phyloP scores from a whole-genome alignment of 2,113 vertebrate species.

The Oophaga pumilio region DNA sequence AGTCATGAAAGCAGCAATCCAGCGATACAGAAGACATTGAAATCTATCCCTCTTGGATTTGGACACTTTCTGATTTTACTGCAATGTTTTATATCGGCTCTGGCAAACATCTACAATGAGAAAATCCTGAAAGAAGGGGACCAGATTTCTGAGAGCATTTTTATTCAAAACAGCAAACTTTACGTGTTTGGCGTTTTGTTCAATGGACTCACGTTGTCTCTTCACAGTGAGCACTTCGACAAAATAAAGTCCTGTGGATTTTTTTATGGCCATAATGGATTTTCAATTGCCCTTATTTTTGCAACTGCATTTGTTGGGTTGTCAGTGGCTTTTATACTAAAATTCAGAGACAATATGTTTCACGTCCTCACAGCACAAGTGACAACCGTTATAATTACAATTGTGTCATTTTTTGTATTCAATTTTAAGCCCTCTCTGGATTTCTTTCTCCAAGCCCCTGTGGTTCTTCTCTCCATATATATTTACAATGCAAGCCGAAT shows the following conservation, averaged over 20 bases:
- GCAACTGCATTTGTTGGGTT: constrained; percentile 91
- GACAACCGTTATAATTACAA: constrained; percentile 90
- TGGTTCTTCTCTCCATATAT: constrained; percentile 92
- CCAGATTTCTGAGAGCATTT: constrained; percentile 89
- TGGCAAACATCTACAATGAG: constrained; percentile 98
- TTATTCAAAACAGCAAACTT: constrained; percentile 93
- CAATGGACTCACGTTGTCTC: constrained; percentile 82
- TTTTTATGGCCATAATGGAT: constrained; percentile 90
- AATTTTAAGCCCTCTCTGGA: constrained; percentile 89
- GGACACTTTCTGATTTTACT: constrained; percentile 88
- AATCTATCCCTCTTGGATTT: constrained; percentile 79
- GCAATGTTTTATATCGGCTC: constrained; percentile 91
- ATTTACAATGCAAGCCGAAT: constrained; percentile 88
- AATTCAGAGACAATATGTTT: constrained; percentile 99
- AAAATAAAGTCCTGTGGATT: constrained; percentile 85
- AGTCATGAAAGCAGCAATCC: constrained; percentile 63
- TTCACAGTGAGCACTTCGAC: constrained; percentile 76
- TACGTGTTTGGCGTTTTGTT: constrained; percentile 90
- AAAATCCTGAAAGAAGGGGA: constrained; percentile 95
- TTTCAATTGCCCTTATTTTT: constrained; percentile 87
- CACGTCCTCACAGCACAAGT: constrained; percentile 93
- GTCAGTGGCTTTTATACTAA: constrained; percentile 95
- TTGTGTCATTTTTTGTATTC: constrained; percentile 87
- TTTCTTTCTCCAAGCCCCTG: constrained; percentile 93
- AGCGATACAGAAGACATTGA: constrained; percentile 61